Evolutionary conservation across 1,140 invertebrate species (phyloP).

Genomic region (Trichogramma pretiosum): DNA sequence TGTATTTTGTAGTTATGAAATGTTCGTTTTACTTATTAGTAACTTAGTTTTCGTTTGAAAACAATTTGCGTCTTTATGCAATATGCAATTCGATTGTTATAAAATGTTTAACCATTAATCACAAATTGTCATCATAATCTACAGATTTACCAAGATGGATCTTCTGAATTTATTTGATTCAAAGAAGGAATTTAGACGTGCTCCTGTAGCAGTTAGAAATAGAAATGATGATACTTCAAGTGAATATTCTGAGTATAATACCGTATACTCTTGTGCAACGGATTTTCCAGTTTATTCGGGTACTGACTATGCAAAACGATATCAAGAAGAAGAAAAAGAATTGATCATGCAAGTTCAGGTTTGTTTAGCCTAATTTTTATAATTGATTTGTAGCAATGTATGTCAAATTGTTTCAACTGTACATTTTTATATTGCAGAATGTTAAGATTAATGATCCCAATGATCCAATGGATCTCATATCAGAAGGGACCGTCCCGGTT

Average conservation of each 20-base stretch:
- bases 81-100: too few relatives aligned
- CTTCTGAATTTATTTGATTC: slow-evolving; percentile 21
- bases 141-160: slow-evolving; percentile 13
- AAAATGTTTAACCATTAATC: too few relatives aligned
- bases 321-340: slow-evolving; percentile 29
- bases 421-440: too few relatives aligned
- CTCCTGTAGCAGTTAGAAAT: slow-evolving; percentile 8
- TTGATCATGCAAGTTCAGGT: too few relatives aligned
- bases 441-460: too few relatives aligned
- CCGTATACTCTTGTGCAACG: too few relatives aligned
- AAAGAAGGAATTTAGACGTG: slow-evolving; percentile 5
- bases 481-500: slow-evolving; percentile 25
- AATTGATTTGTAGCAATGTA: slow-evolving; percentile 3
- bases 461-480: slow-evolving; percentile 33
- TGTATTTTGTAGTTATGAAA: too few relatives aligned
- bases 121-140: neutral
- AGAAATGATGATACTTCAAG: neutral
- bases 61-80: too few relatives aligned
- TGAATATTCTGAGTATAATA: neutral
- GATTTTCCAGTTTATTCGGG: too few relatives aligned
- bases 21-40: too few relatives aligned
- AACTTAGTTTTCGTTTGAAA: too few relatives aligned
- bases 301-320: slow-evolving; percentile 29
- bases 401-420: slow-evolving; percentile 2
- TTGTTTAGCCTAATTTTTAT: slow-evolving; percentile 4